Conservation (phyloP, 2,888 invertebrate species). For the Phytoseiulus persimilis region DNA sequence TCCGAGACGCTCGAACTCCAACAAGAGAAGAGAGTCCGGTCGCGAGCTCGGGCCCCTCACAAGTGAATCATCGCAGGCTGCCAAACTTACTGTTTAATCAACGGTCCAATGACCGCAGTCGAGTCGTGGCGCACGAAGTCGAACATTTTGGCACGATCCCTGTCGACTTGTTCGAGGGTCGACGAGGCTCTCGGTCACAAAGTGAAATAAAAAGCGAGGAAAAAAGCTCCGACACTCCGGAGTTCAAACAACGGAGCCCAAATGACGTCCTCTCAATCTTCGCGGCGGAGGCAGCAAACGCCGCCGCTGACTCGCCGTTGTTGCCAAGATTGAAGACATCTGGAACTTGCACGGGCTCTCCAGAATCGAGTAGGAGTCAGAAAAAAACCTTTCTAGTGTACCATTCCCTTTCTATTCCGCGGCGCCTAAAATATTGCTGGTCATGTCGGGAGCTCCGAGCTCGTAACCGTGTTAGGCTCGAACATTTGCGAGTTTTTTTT, state of each 20-base stretch:
- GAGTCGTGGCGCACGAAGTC: not conserved
- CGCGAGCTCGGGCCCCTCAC: not conserved
- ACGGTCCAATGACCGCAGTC: not conserved
- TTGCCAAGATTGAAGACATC: not conserved
- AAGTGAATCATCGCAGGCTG: not conserved
- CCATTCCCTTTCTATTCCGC: not conserved
- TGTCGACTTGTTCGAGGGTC: not conserved
- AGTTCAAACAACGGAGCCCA: conserved; percentile 5
- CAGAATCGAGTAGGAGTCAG: not conserved
- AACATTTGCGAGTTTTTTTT: not conserved
- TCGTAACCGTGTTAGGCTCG: not conserved
- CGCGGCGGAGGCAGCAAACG: not conserved
- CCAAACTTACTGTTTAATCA: not conserved
- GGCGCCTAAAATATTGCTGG: not conserved
- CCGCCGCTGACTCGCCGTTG: not conserved
- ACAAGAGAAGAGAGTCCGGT: not conserved
- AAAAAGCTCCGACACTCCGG: not conserved
- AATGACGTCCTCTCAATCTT: conserved; percentile 5
- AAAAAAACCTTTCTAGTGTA: not conserved
- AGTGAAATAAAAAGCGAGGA: not conserved
- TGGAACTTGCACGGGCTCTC: not conserved
- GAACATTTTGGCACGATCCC: not conserved
- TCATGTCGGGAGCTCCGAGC: not conserved
- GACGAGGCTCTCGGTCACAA: not conserved
- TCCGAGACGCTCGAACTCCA: too few relatives aligned